Base-by-base conservation (phyloP, 2,888 invertebrate species). In the Molanna angustata region DNA sequence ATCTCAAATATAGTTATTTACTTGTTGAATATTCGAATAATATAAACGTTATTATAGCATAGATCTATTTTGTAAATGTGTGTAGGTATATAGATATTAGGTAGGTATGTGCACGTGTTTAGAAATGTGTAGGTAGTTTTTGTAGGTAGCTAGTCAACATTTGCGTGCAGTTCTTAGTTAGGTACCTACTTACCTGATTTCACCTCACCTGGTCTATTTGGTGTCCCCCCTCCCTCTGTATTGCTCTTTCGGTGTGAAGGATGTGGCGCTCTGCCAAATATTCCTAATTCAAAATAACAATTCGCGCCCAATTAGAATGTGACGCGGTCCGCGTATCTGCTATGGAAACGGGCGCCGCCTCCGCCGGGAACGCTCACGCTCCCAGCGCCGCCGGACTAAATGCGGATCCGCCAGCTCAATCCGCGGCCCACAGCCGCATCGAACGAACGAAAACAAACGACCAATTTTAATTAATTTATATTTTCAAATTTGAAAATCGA, bases 381-480 rank as follows among this genome's bases (percentile, higher is more conserved):
- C 54, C 37, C 20, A 50, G 47, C 54, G 50, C 35, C 50, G 44
- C 49, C 50, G 27, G 37, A 54, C 54, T 50, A 50, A 50, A 47
- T 46, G 50, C 42, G 42, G 50, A 48, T 17, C 40, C 42, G 27
- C 11, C 17, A 13, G 33, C 31, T 50, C 47, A 50, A 45, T 51
- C 17, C 51, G 56, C 74, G 74, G 76, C 74, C 72, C 72, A 37
- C 51, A 35, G 56, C 56, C 56, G 52, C 70, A 74, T 74, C 76
- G 76, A 77, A 77, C 76, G 76, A 76, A 76, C 76, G 76, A 76
- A 72, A 41, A 37, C 42, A 49, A 53, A 48, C 54, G 49, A 52
- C 40, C 19, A 16, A 31, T 16, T 39, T 39, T 27, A 27, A 27
- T 7, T 27, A 27, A 27, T 27, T 7, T 27, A 7, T 11, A 19